Base-by-base conservation (phyloP, 2,113 vertebrate genomes). In the Pagrus major region DNA sequence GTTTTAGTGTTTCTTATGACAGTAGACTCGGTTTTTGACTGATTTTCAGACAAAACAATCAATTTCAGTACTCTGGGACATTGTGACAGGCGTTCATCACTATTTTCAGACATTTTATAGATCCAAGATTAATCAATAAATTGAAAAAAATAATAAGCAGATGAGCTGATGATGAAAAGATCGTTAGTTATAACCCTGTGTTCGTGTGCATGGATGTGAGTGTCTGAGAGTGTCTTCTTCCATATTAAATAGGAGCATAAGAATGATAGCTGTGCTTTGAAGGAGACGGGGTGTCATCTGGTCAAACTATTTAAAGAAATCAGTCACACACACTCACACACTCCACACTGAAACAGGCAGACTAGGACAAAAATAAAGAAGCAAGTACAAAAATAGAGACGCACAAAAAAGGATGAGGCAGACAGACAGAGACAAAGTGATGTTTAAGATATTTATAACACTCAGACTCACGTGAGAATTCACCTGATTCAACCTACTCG, bases 401-500 rank as follows among this genome's bases (percentile, higher is more conserved):
- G 56, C 23, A 73, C 56, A 66, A 60, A 86, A 86, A 82, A 59
- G 23, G 63, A 81, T 83, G 84, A 90, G 47, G 64, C 63, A 75
- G 80, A 25, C 76, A 76, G 87, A 88, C 33, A 18, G 58, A 86
- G 69, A 91, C 78, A 84, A 78, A 80, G 21, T 55, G 85, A 81
- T 78, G 54, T 83, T 83, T 51, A 58, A 78, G 85, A 88, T 90
- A 89, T 90, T 84, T 89, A 82, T 87, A 87, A 81, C 81, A 71
- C 60, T 76, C 79, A 86, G 65, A 81, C 84, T 55, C 75, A 68
- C 25, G 6, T 70, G 37, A 61, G 33, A 77, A 76, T 75, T 54
- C 71, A 85, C 77, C 77, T 71, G 42, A 86, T 72, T 81, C 69
- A 80, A 68, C 80, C 33, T 65, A 68, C 70, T 81, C 64, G 9